Evolutionary conservation across 2,113 vertebrate genomes (phyloP), one percentile per base, ranked within the genome.

Genomic region (Hypanus sabinus): DNA sequence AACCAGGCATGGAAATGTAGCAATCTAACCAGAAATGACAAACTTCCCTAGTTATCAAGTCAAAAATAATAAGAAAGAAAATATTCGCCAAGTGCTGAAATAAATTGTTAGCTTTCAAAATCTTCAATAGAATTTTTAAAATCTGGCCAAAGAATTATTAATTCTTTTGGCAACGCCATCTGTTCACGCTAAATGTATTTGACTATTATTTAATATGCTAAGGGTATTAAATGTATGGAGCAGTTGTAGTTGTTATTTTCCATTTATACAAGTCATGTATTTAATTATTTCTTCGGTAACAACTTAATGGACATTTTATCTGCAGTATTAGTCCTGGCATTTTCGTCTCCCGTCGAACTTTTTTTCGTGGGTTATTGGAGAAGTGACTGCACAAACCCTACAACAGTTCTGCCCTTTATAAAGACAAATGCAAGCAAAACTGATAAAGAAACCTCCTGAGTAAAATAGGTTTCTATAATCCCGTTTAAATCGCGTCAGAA

Each of bases 401-500:
- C 38, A 30, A 24, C 91, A 33, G 30, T 8, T 30, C 14, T 90
- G 18, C 70, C 33, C 73, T 93, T 93, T 55, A 55, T 90, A 38
- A 73, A 93, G 68, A 46, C 68, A 55, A 55, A 71, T 46, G 2
- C 38, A 55, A 73, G 24, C 68, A 46, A 87, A 87, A 87, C 83
- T 79, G 76, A 36, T 79, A 79, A 79, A 79, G 76, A 79, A 68
- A 33, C 38, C 91, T 75, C 38, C 70, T 46, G 70, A 73, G 91
- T 38, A 73, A 93, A 93, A 93, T 73, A 7, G 38, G 10, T 46
- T 92, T 93, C 38, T 93, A 75, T 38, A 93, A 46, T 27, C 68
- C 70, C 36, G 91, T 73, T 93, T 73, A 73, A 30, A 93, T 71
- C 70, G 91, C 68, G 91, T 75, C 91, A 93, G 68, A 73, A 93